Conservation (phyloP, 1,140 invertebrate genomes). For the Amphibalanus amphitrite region DNA sequence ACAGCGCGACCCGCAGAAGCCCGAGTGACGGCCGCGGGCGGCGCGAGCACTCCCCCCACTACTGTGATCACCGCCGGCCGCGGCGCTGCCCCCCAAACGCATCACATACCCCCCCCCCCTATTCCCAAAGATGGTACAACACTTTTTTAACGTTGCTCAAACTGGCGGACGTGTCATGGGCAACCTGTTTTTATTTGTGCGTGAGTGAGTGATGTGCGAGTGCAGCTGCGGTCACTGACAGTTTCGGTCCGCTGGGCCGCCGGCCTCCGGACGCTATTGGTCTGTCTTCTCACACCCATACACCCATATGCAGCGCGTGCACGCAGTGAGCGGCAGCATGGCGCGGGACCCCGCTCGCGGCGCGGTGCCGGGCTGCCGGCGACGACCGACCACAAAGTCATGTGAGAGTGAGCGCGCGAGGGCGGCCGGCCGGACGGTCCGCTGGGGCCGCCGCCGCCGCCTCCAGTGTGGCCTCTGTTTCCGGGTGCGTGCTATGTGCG, state of each 20-base stretch:
- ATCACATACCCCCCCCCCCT: not conserved
- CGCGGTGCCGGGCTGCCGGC: no score
- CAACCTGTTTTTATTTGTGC: slow-evolving; percentile 1
- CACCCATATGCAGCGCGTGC: no score
- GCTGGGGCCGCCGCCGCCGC: no score
- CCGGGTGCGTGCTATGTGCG: no score
- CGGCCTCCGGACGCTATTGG: not conserved
- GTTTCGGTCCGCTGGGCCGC: not conserved
- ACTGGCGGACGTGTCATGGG: not conserved
- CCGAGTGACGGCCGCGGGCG: not conserved
- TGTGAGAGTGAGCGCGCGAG: no score
- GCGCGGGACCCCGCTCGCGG: no score
- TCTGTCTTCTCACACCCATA: not conserved
- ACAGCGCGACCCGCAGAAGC: not conserved
- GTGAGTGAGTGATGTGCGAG: not conserved
- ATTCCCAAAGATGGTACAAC: slow-evolving; percentile 1
- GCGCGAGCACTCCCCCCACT: not conserved
- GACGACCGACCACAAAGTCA: no score
- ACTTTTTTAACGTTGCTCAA: slow-evolving; percentile 1
- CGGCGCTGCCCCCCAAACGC: not conserved
- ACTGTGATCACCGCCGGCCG: not conserved
- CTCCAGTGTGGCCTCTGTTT: no score
- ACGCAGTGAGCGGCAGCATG: no score
- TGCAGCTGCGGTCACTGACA: no score
- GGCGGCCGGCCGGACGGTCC: no score